Conservation (phyloP, 1,140 invertebrate genomes). For the Dendroctonus valens region DNA sequence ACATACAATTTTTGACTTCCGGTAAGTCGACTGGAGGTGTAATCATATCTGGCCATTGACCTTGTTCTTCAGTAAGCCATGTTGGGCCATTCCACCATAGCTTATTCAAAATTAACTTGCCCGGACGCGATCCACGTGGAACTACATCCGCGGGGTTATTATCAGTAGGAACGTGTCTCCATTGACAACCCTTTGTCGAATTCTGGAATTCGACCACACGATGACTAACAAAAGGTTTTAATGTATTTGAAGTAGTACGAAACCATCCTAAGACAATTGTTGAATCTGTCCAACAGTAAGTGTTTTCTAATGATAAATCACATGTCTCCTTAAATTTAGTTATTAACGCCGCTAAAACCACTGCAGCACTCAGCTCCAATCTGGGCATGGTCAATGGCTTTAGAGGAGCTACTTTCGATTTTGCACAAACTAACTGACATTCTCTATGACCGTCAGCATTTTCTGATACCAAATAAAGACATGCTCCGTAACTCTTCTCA, state of each 20-base stretch:
- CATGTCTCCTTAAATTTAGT: neutral
- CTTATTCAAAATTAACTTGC: too few species aligned
- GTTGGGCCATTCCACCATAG: too few species aligned
- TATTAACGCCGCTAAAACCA: slow-evolving; percentile 38
- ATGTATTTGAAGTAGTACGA: slow-evolving; percentile 16
- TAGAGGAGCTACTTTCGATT: slow-evolving; percentile 41
- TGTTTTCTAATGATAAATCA: slow-evolving; percentile 16
- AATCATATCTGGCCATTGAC: too few species aligned
- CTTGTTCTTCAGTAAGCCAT: too few species aligned
- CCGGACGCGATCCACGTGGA: slow-evolving; percentile 31
- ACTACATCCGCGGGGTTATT: slow-evolving; percentile 42
- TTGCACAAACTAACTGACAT: slow-evolving; percentile 37
- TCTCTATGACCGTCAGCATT: slow-evolving; percentile 28
- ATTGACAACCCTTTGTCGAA: slow-evolving; percentile 22
- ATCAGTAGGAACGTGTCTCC: slow-evolving; percentile 35
- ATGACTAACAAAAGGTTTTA: slow-evolving; percentile 47
- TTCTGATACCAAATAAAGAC: slow-evolving; percentile 36
- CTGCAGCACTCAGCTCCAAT: slow-evolving; percentile 50
- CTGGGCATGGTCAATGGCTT: slow-evolving; percentile 46
- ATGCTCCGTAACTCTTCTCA: slow-evolving; percentile 34
- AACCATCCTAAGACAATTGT: slow-evolving; percentile 41
- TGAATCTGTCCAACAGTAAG: slow-evolving; percentile 32
- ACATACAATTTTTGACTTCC: too few species aligned
- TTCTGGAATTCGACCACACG: slow-evolving; percentile 46
- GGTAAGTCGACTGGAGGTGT: too few species aligned